Conservation (phyloP, 2,797 vertebrate genomes). For the Coracias cyanogaster region DNA sequence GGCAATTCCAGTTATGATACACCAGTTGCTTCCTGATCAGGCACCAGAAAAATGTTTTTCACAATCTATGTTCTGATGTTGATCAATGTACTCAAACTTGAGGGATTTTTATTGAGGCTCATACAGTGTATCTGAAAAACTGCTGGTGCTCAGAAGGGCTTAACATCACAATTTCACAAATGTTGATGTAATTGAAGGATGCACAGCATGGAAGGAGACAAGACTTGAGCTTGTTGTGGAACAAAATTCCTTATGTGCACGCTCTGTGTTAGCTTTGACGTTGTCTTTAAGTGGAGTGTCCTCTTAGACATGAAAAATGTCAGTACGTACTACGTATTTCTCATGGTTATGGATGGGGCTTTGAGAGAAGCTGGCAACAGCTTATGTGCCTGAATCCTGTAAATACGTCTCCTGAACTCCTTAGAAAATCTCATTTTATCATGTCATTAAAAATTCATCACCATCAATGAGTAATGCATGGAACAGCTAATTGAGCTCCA, state of each 20-base stretch:
- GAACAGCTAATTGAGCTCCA: not conserved
- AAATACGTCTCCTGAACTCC: not conserved
- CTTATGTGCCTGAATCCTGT: fast-evolving
- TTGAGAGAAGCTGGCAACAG: not conserved
- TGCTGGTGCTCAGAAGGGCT: not conserved
- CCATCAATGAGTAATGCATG: not conserved
- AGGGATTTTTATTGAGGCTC: conserved; percentile 32
- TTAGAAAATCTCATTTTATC: not conserved
- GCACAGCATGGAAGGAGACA: not conserved
- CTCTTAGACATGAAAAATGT: not conserved
- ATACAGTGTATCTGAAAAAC: conserved; percentile 14
- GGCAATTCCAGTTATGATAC: not conserved
- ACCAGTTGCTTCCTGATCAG: conserved; percentile 20
- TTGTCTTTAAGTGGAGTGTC: not conserved
- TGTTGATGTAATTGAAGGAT: not conserved
- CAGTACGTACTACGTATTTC: not conserved
- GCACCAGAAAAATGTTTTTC: conserved; percentile 18
- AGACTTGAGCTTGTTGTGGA: not conserved
- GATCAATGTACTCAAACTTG: not conserved
- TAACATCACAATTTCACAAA: conserved; percentile 5
- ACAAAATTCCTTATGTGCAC: not conserved
- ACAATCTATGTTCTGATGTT: not conserved
- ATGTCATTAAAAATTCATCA: not conserved
- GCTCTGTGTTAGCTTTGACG: not conserved
- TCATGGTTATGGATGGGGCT: not conserved